Evolutionary conservation across 2,113 vertebrate genomes (phyloP), one percentile per base, ranked within the genome.

Genomic region (Dromiciops gliroides): DNA sequence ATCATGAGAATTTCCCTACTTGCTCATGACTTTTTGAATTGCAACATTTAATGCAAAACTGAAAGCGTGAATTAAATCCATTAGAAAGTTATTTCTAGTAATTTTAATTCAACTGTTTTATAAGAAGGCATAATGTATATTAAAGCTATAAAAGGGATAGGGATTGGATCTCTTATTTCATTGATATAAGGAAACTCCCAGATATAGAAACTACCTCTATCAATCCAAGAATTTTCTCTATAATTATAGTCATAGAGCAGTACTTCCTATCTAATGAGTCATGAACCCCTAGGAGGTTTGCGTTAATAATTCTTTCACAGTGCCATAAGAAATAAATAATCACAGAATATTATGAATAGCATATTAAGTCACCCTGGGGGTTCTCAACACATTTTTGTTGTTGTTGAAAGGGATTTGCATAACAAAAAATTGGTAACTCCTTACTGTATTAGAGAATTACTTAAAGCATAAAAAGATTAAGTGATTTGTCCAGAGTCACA

Each of bases 11-110:
- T 90, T 53, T 89, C 24, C 75, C 60, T 90, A 50, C 16, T 24
- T 92, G 67, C 94, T 83, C 67, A 44, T 44, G 67, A 19, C 67
- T 83, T 83, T 83, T 44, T 95, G 24, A 51, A 50, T 88, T 93
- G 37, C 6, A 83, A 37, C 31, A 26, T 25, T 5, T 90, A 50
- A 96, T 83, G 88, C 11, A 83, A 52, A 51, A 49, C 91, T 56
- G 50, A 92, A 56, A 19, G 28, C 0, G 53, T 26, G 25, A 44
- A 83, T 24, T 4, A 26, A 92, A 49, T 48, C 93, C 26, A 50
- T 3, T 94, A 89, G 67, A 89, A 26, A 92, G 31, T 1, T 37
- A 89, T 89, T 51, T 60, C 31, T 93, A 50, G 16, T 48, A 92
- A 48, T 88, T 50, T 93, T 89, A 48, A 75, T 14, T 89, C 53